phyloP scores from a whole-genome alignment of 2,888 invertebrate genomes.

The Resseliella maxima region DNA sequence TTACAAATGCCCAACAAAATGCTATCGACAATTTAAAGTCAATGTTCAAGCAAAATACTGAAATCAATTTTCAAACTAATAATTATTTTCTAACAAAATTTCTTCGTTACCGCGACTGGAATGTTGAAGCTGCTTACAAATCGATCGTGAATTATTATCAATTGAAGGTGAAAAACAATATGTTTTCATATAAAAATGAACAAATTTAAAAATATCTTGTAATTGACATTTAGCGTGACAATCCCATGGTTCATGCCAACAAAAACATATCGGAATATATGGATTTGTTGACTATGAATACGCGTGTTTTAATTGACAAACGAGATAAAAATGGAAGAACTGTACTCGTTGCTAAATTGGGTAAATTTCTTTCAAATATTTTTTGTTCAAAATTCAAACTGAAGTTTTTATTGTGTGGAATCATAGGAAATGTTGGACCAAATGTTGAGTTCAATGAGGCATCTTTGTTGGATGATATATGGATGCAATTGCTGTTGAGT shows the following conservation, averaged over 20 bases:
- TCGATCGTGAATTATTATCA: background rate
- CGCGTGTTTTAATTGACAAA: background rate
- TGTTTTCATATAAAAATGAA: too few species aligned
- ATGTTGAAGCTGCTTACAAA: background rate
- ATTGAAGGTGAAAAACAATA: slow-evolving; percentile 4
- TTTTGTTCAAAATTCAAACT: too few species aligned
- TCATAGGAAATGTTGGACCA: slow-evolving; percentile 30
- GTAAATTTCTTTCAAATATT: background rate
- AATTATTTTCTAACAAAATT: slow-evolving; percentile 42
- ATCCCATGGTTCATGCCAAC: background rate
- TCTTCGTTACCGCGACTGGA: slow-evolving; percentile 1
- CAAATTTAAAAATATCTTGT: too few species aligned
- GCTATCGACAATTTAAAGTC: slow-evolving; percentile 21
- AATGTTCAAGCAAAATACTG: background rate
- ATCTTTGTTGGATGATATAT: slow-evolving; percentile 9
- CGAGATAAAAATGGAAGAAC: background rate
- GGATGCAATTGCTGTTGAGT: background rate
- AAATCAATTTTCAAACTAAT: slow-evolving; percentile 49
- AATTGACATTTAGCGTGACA: background rate
- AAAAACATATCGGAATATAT: background rate
- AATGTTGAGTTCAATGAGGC: background rate
- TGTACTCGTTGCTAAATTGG: slow-evolving; percentile 1
- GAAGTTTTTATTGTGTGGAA: too few species aligned
- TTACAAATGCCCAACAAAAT: background rate
- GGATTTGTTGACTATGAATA: background rate